Evolutionary conservation across 2,888 invertebrate species (phyloP), one percentile per base, ranked within the genome.

Genomic region (Epinotia nisella): DNA sequence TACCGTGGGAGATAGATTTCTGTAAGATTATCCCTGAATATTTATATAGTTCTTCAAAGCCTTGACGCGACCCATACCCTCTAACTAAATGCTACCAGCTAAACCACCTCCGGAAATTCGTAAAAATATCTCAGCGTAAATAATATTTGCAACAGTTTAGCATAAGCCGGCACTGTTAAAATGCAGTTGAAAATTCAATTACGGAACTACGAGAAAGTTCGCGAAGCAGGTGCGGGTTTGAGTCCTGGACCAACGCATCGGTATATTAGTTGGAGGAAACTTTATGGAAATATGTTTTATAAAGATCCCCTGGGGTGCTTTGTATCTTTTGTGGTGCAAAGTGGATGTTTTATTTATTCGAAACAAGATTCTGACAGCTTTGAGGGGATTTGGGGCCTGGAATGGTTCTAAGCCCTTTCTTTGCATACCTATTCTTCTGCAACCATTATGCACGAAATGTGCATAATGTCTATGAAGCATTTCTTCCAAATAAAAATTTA

Each of bases 121-220:
- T 62, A 55, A 53, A 60, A 61, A 62, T 62, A 69, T 69, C 51
- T 41, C 56, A 41, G 66, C 56, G 55, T 56, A 41, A 70, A 70
- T 62, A 62, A 70, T 70, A 62, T 70, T 70, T 70, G 70, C 70
- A 56, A 65, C 65, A 64, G 70, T 71, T 71, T 65, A 71, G 70
- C 65, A 71, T 71, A 71, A 71, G 70, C 65, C 58, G 64, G 49
- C 51, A 58, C 64, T 71, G 70, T 71, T 71, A 71, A 71, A 71
- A 71, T 71, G 70, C 70, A 71, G 65, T 65, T 71, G 56, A 65
- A 65, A 71, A 71, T 71, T 71, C 64, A 71, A 71, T 71, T 71
- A 71, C 39, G 35, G 17, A 49, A 65, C 51, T 17, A 17, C 58
- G 49, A 15, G 64, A 58, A 71, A 71, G 70, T 71, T 71, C 56